phyloP scores from a whole-genome alignment of 2,113 vertebrate species.

The Rutilus rutilus region DNA sequence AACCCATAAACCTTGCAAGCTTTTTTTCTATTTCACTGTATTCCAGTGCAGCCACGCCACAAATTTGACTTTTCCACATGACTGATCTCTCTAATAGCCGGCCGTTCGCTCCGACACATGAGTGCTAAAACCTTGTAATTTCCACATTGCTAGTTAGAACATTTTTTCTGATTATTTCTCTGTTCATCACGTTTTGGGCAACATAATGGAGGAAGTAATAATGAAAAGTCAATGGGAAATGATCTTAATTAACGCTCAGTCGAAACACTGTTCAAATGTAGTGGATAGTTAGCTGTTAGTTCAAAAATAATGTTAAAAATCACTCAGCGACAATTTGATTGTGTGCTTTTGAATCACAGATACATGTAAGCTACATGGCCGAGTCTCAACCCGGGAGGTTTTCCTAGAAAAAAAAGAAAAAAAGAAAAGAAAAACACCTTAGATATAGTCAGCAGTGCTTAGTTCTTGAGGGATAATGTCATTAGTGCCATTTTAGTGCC shows the following conservation, averaged over 20 bases:
- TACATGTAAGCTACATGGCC: neutral
- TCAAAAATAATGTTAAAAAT: slow-evolving; percentile 6
- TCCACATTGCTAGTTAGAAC: slow-evolving; percentile 37
- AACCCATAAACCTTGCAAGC: slow-evolving; percentile 26
- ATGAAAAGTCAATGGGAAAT: slow-evolving; percentile 1
- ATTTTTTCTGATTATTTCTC: neutral
- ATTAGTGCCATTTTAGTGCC: neutral
- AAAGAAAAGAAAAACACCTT: no score
- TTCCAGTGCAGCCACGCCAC: slow-evolving; percentile 44
- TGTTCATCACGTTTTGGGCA: neutral
- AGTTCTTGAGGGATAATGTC: slow-evolving; percentile 3
- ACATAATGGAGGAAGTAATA: neutral
- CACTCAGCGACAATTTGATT: neutral
- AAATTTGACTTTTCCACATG: slow-evolving; percentile 46
- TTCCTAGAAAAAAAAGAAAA: neutral
- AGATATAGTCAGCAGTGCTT: neutral
- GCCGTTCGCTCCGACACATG: neutral
- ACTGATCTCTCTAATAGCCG: slow-evolving; percentile 37
- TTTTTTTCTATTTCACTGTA: slow-evolving; percentile 35
- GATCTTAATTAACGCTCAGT: neutral
- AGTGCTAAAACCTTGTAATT: slow-evolving; percentile 25
- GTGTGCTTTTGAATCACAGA: slow-evolving; percentile 3
- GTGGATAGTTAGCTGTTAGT: neutral
- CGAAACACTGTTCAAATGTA: neutral
- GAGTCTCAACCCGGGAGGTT: neutral